Evolutionary conservation across 2,797 vertebrate genomes (phyloP).

Genomic region (Malurus splendens): DNA sequence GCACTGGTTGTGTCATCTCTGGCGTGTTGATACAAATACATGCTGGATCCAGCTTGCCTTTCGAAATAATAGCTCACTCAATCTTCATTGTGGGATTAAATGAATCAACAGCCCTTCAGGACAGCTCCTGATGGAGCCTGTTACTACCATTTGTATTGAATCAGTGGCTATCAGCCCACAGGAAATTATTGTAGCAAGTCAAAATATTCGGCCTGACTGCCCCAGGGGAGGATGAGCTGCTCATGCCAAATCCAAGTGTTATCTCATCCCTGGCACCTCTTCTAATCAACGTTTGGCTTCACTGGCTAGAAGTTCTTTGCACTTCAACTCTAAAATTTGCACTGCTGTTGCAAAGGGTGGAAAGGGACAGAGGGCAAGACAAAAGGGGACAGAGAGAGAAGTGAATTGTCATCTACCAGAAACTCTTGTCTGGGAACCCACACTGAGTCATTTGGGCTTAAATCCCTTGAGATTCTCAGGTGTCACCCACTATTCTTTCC

Average conservation of each 20-base stretch:
- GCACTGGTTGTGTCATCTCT: not conserved
- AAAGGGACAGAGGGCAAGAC: not conserved
- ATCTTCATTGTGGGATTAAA: constrained; percentile 24
- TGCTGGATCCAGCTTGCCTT: constrained; percentile 15
- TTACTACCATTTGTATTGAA: constrained; percentile 33
- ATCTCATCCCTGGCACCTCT: constrained; percentile 67
- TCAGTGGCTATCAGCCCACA: not conserved
- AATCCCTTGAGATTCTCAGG: not conserved
- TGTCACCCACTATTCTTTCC: not conserved
- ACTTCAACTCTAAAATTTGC: not conserved
- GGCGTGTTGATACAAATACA: not conserved
- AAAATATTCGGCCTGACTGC: constrained; percentile 64
- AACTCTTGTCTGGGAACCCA: not conserved
- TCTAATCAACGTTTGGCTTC: constrained; percentile 67
- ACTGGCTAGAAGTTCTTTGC: constrained; percentile 10
- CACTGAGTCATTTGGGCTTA: not conserved
- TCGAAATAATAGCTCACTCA: constrained; percentile 41
- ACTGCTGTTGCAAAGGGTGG: not conserved
- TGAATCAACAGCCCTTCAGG: constrained; percentile 24
- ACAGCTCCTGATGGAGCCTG: constrained; percentile 5
- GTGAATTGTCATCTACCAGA: not conserved
- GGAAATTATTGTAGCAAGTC: constrained; percentile 24
- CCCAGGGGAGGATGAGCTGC: constrained; percentile 64
- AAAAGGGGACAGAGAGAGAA: not conserved
- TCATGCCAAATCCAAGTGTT: constrained; percentile 69